Percentiles rank a stretch among this genome's conserved stretches.
phyloP scores from a whole-genome alignment of 2,113 vertebrate genomes.

The Odocoileus virginianus region DNA sequence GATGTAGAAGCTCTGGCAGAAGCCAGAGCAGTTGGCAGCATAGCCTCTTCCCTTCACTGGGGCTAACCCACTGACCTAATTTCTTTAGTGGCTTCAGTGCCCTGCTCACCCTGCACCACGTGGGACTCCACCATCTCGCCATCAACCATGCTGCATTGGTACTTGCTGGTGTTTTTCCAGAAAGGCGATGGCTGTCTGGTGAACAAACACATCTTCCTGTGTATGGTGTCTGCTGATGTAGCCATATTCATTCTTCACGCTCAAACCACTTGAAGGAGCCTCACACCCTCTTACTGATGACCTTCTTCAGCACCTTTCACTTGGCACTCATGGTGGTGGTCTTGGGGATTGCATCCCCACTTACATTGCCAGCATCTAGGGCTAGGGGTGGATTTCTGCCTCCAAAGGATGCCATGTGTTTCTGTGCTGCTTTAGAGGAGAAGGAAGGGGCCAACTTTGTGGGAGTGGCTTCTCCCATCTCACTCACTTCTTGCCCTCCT shows the following conservation, averaged over 20 bases:
- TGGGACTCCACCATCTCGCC: conserved; percentile 80
- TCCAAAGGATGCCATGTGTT: background rate
- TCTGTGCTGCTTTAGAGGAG: background rate
- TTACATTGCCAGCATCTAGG: background rate
- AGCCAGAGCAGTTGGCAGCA: background rate
- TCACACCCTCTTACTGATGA: background rate
- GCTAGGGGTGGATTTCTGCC: background rate
- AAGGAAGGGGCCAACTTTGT: background rate
- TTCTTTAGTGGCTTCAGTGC: background rate
- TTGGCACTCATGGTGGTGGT: background rate
- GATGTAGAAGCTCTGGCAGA: background rate
- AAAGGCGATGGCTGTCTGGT: conserved; percentile 72
- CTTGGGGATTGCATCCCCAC: background rate
- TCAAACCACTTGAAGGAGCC: background rate
- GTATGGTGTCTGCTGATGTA: background rate
- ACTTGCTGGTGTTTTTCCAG: conserved; percentile 81
- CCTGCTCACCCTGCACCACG: conserved; percentile 74
- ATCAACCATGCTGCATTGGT: conserved; percentile 76
- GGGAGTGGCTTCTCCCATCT: background rate
- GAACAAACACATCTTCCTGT: background rate
- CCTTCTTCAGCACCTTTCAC: background rate
- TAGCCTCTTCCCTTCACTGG: background rate
- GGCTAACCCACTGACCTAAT: background rate
- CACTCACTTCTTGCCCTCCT: background rate
- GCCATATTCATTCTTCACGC: background rate